Conservation (phyloP, 2,797 vertebrate species). For the Ceryle rudis region DNA sequence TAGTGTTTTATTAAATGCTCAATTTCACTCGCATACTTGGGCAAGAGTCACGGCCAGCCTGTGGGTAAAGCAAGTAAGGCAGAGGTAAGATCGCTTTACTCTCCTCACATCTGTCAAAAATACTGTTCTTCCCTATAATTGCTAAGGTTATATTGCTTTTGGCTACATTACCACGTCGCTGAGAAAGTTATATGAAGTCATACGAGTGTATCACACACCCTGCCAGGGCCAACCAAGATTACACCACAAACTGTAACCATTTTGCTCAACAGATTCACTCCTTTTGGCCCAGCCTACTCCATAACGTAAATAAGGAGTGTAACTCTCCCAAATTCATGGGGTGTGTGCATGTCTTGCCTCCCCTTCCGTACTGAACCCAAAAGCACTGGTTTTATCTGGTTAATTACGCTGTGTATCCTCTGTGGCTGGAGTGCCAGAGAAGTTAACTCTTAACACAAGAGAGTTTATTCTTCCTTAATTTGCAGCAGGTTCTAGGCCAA, state of each 20-base stretch:
- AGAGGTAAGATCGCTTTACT: slow-evolving; percentile 15
- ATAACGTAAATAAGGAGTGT: not conserved
- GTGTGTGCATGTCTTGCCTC: not conserved
- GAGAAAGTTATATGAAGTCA: not conserved
- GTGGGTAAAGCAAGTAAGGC: not conserved
- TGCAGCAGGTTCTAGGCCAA: not conserved
- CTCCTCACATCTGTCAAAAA: not conserved
- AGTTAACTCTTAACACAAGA: not conserved
- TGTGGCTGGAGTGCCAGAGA: not conserved
- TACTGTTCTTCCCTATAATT: not conserved
- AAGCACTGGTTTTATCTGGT: too few species aligned
- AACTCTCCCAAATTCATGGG: not conserved
- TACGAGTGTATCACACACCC: not conserved
- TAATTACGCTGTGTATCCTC: not conserved
- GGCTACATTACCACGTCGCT: not conserved
- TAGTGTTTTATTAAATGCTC: slow-evolving; percentile 76
- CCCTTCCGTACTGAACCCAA: not conserved
- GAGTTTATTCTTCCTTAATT: not conserved
- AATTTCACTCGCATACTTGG: slow-evolving; percentile 56
- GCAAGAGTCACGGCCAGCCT: slow-evolving; percentile 5
- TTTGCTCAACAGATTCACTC: not conserved
- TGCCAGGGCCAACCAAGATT: not conserved
- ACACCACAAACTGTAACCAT: not conserved
- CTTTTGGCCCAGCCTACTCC: not conserved
- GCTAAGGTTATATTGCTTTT: not conserved